phyloP scores from a whole-genome alignment of 2,888 invertebrate genomes.

The Autographa gamma region DNA sequence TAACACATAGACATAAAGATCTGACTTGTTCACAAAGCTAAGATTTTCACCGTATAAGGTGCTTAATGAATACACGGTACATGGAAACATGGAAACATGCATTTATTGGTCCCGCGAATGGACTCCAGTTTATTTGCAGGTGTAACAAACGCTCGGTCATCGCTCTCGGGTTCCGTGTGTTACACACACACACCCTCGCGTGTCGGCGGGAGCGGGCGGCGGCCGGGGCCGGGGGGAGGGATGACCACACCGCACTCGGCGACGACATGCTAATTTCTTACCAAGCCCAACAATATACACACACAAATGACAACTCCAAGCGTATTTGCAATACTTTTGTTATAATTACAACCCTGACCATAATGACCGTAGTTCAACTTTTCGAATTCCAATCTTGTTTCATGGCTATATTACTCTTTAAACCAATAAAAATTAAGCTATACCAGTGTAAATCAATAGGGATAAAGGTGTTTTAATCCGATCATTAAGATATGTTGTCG shows the following conservation, averaged over 20 bases:
- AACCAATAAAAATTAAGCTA: conserved; percentile 60
- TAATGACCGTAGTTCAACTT: not conserved
- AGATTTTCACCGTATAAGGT: conserved; percentile 67
- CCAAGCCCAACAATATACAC: conserved; percentile 68
- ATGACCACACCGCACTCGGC: conserved; percentile 64
- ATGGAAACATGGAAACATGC: conserved; percentile 65
- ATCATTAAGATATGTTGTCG: conserved; percentile 75
- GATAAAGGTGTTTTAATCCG: conserved; percentile 81
- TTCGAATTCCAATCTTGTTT: conserved; percentile 30
- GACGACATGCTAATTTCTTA: conserved; percentile 83
- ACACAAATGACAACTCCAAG: conserved; percentile 60
- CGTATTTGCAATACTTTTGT: conserved; percentile 68
- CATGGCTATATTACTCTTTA: conserved; percentile 40
- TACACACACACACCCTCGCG: conserved; percentile 56
- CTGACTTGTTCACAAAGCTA: conserved; percentile 52
- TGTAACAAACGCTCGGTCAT: conserved; percentile 83
- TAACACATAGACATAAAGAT: conserved; percentile 57
- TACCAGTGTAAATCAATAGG: conserved; percentile 79
- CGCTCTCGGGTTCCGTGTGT: conserved; percentile 74
- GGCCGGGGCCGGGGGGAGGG: conserved; percentile 45
- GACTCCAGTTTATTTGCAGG: conserved; percentile 83
- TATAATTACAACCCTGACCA: conserved; percentile 8
- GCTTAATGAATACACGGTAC: conserved; percentile 73
- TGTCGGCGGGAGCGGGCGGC: conserved; percentile 20
- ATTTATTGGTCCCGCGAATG: conserved; percentile 74